Conservation (phyloP, 2,888 invertebrate species). For the Aspidiotus destructor region DNA sequence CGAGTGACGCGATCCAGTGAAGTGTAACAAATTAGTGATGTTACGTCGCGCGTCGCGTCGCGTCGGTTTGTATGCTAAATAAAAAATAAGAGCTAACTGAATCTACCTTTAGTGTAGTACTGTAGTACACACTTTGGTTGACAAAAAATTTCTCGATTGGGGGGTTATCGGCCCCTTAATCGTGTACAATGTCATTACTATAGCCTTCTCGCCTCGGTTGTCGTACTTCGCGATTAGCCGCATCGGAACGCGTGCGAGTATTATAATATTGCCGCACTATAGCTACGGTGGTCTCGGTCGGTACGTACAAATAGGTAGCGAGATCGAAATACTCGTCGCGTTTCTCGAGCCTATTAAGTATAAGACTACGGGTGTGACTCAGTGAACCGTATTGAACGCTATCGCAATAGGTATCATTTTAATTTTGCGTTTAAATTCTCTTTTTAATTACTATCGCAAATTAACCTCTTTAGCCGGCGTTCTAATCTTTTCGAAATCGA, state of each 20-base stretch:
- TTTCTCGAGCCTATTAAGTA: background rate
- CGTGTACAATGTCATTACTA: constrained; percentile 19
- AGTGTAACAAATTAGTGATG: no score
- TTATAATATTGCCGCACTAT: no score
- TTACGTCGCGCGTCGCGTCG: no score
- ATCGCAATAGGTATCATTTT: constrained; percentile 27
- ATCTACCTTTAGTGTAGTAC: no score
- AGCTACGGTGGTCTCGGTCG: no score
- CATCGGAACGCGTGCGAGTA: no score
- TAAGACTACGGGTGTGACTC: constrained; percentile 24
- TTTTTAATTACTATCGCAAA: constrained; percentile 19
- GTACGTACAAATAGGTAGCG: no score
- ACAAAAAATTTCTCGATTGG: constrained; percentile 1
- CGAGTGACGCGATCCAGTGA: no score
- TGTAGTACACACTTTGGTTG: background rate
- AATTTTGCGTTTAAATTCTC: constrained; percentile 21
- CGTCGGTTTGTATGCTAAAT: no score
- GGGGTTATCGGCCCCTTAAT: constrained; percentile 9
- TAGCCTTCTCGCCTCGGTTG: background rate
- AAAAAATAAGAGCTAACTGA: no score
- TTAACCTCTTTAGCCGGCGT: constrained; percentile 10
- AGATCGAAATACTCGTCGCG: no score
- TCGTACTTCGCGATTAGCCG: background rate
- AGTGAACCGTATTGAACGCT: constrained; percentile 27
- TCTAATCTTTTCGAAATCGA: no score